These are phyloP conservation scores for Drosophila orena DNA, from an alignment of 1,140 invertebrate species.

Conservation along the genomic window DNA sequence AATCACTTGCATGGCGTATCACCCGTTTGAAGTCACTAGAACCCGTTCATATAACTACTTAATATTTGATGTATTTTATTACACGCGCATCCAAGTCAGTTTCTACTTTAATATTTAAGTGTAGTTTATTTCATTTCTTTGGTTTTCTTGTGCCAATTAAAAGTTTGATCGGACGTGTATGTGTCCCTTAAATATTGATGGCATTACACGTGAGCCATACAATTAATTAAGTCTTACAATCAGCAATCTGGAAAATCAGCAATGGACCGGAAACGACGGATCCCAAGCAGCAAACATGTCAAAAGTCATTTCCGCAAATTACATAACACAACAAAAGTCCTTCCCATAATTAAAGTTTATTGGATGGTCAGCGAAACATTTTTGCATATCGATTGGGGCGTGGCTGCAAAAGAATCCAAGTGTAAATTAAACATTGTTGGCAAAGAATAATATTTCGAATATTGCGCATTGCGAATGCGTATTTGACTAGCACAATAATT, in stretches of 20 bases:
- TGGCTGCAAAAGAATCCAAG: slow-evolving; percentile 1
- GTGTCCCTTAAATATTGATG: slow-evolving; percentile 70
- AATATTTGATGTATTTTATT: background rate
- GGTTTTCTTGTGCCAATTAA: slow-evolving; percentile 28
- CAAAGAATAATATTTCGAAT: background rate
- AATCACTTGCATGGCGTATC: background rate
- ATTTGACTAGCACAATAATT: slow-evolving; percentile 76
- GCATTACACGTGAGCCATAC: slow-evolving; percentile 42
- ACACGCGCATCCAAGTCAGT: background rate
- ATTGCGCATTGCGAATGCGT: slow-evolving; percentile 49
- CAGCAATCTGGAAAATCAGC: slow-evolving; percentile 44
- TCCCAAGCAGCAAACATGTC: slow-evolving; percentile 47
- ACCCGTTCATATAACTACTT: too few species aligned
- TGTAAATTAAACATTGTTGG: slow-evolving; percentile 35
- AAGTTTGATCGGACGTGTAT: slow-evolving; percentile 30
- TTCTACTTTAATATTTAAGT: background rate
- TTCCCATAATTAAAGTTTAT: slow-evolving; percentile 72
- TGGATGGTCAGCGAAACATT: slow-evolving; percentile 34
- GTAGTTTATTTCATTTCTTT: slow-evolving; percentile 9
- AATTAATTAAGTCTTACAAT: slow-evolving; percentile 77
- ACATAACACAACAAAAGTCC: slow-evolving; percentile 51
- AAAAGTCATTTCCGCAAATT: slow-evolving; percentile 78
- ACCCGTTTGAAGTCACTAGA: background rate
- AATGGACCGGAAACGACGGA: slow-evolving; percentile 41
- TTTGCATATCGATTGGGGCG: slow-evolving; percentile 20